These are phyloP conservation scores for Falcaria lacertinaria DNA, from an alignment of 2,888 invertebrate genomes.

Conservation along the genomic window DNA sequence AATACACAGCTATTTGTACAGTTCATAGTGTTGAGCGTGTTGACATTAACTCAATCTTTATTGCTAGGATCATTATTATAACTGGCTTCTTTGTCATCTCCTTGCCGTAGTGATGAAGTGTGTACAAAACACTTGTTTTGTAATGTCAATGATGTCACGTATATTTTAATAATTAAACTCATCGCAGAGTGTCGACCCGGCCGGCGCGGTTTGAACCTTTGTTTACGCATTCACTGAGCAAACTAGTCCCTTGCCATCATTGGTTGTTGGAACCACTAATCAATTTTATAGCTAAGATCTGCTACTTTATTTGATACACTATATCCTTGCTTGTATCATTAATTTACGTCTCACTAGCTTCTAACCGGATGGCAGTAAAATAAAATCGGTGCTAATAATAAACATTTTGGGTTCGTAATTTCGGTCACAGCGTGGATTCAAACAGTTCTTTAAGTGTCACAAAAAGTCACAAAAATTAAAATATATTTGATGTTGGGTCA, in stretches of 20 bases:
- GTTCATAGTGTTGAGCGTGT: constrained; percentile 16
- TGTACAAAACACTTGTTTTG: constrained; percentile 13
- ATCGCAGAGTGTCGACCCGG: background rate
- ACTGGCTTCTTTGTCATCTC: constrained; percentile 11
- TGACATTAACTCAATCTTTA: constrained; percentile 29
- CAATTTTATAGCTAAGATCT: constrained; percentile 21
- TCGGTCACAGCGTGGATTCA: no score
- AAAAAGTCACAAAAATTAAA: no score
- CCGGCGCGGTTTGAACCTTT: constrained; percentile 9
- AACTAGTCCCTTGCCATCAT: constrained; percentile 38
- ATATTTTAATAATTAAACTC: background rate
- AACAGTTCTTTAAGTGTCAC: no score
- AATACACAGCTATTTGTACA: constrained; percentile 15
- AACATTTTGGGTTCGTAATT: no score
- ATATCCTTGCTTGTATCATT: constrained; percentile 3
- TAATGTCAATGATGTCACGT: constrained; percentile 29
- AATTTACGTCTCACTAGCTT: constrained; percentile 13
- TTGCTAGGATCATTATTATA: constrained; percentile 30
- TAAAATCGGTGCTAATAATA: no score
- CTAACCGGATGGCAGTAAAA: constrained; percentile 18
- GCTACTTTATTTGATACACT: constrained; percentile 1
- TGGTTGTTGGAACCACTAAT: constrained; percentile 29
- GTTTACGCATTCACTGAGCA: constrained; percentile 31
- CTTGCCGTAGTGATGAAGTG: constrained; percentile 19
- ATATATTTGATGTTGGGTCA: no score